Percentiles rank a stretch among this genome's conserved stretches.
Evolutionary conservation across 2,113 vertebrate genomes (phyloP).

Genomic region (Panthera uncia): DNA sequence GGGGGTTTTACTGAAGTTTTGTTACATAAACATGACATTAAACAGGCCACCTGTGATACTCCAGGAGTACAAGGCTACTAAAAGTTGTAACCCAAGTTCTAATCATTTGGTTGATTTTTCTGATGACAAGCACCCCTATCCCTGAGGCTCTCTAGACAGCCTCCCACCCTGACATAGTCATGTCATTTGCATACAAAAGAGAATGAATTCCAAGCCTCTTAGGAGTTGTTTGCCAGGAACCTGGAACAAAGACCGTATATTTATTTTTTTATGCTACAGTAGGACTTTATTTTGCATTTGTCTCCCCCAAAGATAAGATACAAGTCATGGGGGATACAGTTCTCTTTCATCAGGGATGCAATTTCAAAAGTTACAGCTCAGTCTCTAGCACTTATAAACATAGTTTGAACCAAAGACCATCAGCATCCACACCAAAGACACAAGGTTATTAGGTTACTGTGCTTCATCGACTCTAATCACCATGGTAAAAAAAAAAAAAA

Average conservation of each 20-base stretch:
- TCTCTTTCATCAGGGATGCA: background rate
- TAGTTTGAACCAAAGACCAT: background rate
- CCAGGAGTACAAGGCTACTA: accelerated
- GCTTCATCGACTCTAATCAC: background rate
- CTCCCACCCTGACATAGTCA: background rate
- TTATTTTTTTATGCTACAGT: background rate
- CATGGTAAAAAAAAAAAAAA: background rate
- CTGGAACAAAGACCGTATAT: background rate
- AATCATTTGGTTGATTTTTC: background rate
- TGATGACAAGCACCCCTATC: background rate
- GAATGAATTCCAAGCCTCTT: background rate
- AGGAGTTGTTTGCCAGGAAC: background rate
- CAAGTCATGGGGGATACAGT: background rate
- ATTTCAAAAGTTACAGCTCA: background rate
- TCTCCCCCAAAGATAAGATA: background rate
- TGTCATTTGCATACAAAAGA: background rate
- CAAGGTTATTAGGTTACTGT: background rate
- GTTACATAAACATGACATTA: background rate
- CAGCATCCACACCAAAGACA: background rate
- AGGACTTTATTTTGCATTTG: constrained; percentile 4
- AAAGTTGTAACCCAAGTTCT: background rate
- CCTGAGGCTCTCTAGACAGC: background rate
- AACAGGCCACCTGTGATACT: background rate
- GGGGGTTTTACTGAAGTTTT: background rate
- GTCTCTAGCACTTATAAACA: background rate